Conservation (phyloP, 2,888 invertebrate species). For the Sturmia bella region DNA sequence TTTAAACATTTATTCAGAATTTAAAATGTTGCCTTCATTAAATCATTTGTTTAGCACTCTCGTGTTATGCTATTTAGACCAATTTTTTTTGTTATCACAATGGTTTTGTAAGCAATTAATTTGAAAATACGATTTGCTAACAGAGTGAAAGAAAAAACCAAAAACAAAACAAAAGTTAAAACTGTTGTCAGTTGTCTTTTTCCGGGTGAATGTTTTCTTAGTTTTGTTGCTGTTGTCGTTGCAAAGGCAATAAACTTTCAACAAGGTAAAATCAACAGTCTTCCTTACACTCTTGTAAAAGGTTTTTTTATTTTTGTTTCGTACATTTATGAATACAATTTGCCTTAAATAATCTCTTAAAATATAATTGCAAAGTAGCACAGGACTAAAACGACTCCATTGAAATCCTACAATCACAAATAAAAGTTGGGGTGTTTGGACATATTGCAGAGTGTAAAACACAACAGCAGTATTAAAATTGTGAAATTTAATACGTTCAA, state of each 20-base stretch:
- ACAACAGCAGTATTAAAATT: too few relatives aligned
- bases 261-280: conserved; percentile 18
- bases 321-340: conserved; percentile 7
- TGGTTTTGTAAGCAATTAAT: neutral
- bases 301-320: neutral
- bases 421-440: too few relatives aligned
- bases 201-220: conserved; percentile 28
- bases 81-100: neutral
- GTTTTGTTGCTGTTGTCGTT: neutral
- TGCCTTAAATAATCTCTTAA: neutral
- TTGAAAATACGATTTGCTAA: neutral
- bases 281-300: neutral
- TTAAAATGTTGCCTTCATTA: neutral
- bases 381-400: neutral
- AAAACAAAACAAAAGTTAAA: neutral
- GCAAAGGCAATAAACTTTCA: conserved; percentile 54
- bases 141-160: neutral
- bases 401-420: neutral
- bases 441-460: too few relatives aligned
- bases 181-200: conserved; percentile 7
- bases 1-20: neutral
- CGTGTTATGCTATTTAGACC: neutral
- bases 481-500: too few relatives aligned
- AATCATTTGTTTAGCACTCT: neutral
- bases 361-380: neutral